Base-by-base conservation (phyloP, 2,113 vertebrate genomes). In the Thalassoma bifasciatum region DNA sequence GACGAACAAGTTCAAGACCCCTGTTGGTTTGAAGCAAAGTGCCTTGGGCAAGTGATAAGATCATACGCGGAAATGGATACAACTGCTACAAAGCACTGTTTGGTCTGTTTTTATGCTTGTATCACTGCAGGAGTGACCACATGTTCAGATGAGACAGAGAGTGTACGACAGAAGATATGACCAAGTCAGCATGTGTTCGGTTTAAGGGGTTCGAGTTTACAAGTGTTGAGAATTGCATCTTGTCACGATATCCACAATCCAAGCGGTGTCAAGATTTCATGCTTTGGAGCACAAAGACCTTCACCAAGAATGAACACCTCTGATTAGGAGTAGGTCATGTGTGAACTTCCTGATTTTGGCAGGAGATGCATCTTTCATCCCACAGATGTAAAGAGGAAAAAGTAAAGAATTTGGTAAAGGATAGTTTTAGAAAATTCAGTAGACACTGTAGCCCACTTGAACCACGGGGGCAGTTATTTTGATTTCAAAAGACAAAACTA, bases 41-140 rank as follows among this genome's bases (percentile, higher is more conserved):
- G 83, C 88, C 83, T 79, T 42, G 3, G 65, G 90, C 75, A 71
- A 82, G 63, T 67, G 79, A 89, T 86, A 83, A 73, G 56, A 87
- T 86, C 81, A 70, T 75, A 75, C 21, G 50, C 44, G 75, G 36
- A 72, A 74, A 85, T 50, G 40, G 36, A 82, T 58, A 68, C 80
- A 66, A 58, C 54, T 17, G 30, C 74, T 74, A 75, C 62, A 82
- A 74, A 81, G 62, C 66, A 64, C 75, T 10, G 21, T 80, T 84
- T 72, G 81, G 68, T 40, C 56, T 46, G 38, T 75, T 66, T 86
- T 78, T 67, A 79, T 83, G 14, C 69, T 34, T 26, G 49, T 24
- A 66, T 87, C 82, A 67, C 72, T 56, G 66, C 54, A 59, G 65
- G 57, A 77, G 71, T 84, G 85, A 85, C 82, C 71, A 62, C 67